Evolutionary conservation across 2,888 invertebrate species (phyloP).

Genomic region (Philaethria dido): DNA sequence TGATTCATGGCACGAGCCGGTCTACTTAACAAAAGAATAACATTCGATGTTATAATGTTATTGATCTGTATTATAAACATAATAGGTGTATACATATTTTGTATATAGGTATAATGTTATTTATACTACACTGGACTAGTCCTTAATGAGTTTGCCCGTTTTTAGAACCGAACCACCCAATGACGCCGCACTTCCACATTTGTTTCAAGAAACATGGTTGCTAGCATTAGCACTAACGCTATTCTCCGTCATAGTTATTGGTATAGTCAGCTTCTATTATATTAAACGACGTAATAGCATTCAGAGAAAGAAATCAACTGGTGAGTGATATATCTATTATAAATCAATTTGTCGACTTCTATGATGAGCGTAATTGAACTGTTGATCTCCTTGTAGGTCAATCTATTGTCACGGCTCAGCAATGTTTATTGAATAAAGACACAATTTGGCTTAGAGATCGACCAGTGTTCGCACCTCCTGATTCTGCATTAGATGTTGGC

Average conservation of each 20-base stretch:
- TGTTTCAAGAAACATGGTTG: constrained; percentile 78
- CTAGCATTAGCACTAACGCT: constrained; percentile 71
- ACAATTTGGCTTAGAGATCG: constrained; percentile 79
- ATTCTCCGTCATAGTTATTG: constrained; percentile 72
- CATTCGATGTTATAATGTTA: neutral
- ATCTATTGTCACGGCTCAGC: constrained; percentile 79
- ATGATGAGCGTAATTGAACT: constrained; percentile 60
- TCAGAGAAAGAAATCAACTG: constrained; percentile 75
- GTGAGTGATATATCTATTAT: constrained; percentile 54
- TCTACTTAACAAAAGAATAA: constrained; percentile 6
- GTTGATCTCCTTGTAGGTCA: constrained; percentile 74
- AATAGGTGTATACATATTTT: neutral
- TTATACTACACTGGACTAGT: neutral
- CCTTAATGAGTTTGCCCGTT: constrained; percentile 26
- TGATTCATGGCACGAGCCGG: constrained; percentile 25
- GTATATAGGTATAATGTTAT: neutral
- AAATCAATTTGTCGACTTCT: constrained; percentile 40
- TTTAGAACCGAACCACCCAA: constrained; percentile 77
- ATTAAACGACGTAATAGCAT: constrained; percentile 70
- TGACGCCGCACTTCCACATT: constrained; percentile 71
- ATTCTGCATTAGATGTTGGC: constrained; percentile 67
- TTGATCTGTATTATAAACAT: constrained; percentile 6
- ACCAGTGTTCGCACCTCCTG: constrained; percentile 72
- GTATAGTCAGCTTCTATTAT: constrained; percentile 74
- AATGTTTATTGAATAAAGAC: constrained; percentile 80